Conservation (phyloP, 2,113 vertebrate species). For the Stigmatopora argus region DNA sequence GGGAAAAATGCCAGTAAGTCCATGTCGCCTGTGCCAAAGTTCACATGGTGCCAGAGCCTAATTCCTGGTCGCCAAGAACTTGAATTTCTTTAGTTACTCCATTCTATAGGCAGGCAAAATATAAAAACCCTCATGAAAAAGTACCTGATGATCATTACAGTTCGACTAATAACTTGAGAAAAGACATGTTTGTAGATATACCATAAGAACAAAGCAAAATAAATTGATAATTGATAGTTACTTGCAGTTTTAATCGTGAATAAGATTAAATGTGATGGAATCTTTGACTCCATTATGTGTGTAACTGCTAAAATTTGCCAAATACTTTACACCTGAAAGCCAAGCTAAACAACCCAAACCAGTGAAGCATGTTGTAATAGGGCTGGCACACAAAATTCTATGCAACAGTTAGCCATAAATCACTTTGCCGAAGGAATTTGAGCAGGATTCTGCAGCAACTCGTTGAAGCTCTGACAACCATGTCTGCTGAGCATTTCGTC, state of each 20-base stretch:
- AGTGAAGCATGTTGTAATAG: conserved; percentile 38
- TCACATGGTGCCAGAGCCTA: conserved; percentile 23
- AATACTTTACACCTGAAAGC: conserved; percentile 13
- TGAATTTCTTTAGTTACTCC: background rate
- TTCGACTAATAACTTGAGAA: background rate
- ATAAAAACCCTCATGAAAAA: background rate
- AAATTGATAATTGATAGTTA: background rate
- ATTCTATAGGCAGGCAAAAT: background rate
- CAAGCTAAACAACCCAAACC: conserved; percentile 50
- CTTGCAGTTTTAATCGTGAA: background rate
- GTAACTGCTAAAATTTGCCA: conserved; percentile 31
- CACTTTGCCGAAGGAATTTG: conserved; percentile 38
- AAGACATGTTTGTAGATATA: background rate
- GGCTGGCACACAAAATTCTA: conserved; percentile 39
- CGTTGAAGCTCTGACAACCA: conserved; percentile 38
- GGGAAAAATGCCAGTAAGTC: conserved; percentile 26
- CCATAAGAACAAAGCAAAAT: background rate
- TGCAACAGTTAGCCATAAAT: conserved; percentile 53
- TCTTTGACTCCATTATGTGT: conserved; percentile 19
- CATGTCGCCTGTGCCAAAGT: conserved; percentile 28
- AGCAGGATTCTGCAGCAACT: conserved; percentile 15
- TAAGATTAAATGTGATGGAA: conserved; percentile 18
- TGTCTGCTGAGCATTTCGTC: conserved; percentile 42
- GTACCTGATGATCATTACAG: background rate
- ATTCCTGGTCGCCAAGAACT: conserved; percentile 28